A percentile compares a stretch with the other conserved stretches of the same genome.
These are phyloP conservation scores for Corythornis leucogaster DNA, from an alignment of 2,797 vertebrate species.

Conservation along the genomic window DNA sequence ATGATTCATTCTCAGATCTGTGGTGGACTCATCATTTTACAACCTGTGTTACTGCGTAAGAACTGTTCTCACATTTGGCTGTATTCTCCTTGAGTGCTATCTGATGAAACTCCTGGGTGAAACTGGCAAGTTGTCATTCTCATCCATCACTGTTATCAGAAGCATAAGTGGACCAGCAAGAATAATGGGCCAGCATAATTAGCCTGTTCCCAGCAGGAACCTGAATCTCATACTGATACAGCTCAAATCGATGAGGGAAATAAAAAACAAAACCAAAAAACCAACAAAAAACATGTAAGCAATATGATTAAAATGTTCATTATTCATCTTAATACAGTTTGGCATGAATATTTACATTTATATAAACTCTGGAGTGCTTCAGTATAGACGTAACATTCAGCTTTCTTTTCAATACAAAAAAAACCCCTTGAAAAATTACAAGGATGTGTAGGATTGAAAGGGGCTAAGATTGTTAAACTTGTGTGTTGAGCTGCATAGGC, in stretches of 20 bases:
- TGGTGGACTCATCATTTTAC: neutral
- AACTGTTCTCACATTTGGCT: conserved; percentile 59
- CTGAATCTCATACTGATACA: conserved; percentile 80
- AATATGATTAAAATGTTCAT: neutral
- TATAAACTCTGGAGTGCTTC: neutral
- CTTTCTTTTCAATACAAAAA: neutral
- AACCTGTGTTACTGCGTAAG: neutral
- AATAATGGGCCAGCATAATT: no score
- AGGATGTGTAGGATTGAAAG: neutral
- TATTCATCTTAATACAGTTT: neutral
- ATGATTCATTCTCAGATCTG: neutral
- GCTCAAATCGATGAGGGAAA: neutral
- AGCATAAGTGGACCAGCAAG: conserved; percentile 77
- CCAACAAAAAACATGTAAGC: neutral
- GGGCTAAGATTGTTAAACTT: neutral
- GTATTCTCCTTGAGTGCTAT: conserved; percentile 80
- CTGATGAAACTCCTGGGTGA: conserved; percentile 79
- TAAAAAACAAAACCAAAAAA: neutral
- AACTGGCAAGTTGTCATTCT: conserved; percentile 85
- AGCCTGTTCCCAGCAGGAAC: conserved; percentile 82
- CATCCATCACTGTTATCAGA: conserved; percentile 82
- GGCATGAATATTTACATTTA: neutral
- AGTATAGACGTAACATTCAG: neutral
- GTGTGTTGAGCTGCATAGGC: neutral
- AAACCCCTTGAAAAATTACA: neutral